Base-by-base conservation (phyloP, 2,888 invertebrate species). In the Caenorhabditis sp. region DNA sequence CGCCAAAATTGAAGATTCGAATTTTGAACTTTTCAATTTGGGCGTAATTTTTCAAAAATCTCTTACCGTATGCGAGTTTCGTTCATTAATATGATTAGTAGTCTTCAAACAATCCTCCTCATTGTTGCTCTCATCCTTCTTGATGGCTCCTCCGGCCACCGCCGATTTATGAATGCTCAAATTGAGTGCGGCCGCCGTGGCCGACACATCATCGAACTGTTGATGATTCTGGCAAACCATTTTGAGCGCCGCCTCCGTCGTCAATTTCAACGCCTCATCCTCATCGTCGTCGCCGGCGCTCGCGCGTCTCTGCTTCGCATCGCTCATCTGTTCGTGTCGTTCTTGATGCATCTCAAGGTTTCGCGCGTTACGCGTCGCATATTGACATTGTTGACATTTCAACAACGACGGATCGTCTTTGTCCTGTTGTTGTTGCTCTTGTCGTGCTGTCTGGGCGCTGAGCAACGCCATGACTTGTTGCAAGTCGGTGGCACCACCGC, bases 31-130 rank as follows among this genome's bases (percentile, higher is more conserved):
- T n/a, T n/a, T n/a, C n/a, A n/a, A n/a, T n/a, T n/a, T n/a, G n/a
- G n/a, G n/a, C n/a, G n/a, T n/a, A n/a, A n/a, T n/a, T n/a, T n/a
- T n/a, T n/a, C n/a, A n/a, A n/a, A n/a, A n/a, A 26, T 21, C 19
- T 58, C 80, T 37, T 76, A 84, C 84, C 62, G 84, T 84, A 67
- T 84, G 84, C 31, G 82, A 82, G 67, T 84, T 82, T 55, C 83
- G 77, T 67, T 84, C 83, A 51, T 76, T 72, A 17, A 27, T 31
- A 23, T 69, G 70, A 24, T 64, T 58, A 37, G 58, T 58, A 12
- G 62, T 50, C 4, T 37, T 77, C 64, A 43, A 43, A 43, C 12
- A 17, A 43, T 82, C 77, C 62, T 78, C 77, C 50, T 71, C 75
- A 19, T 74, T 70, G 2, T n/a, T 70, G 2, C n/a, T 64, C n/a